phyloP scores from a whole-genome alignment of 2,888 invertebrate species.

The Boloria selene region DNA sequence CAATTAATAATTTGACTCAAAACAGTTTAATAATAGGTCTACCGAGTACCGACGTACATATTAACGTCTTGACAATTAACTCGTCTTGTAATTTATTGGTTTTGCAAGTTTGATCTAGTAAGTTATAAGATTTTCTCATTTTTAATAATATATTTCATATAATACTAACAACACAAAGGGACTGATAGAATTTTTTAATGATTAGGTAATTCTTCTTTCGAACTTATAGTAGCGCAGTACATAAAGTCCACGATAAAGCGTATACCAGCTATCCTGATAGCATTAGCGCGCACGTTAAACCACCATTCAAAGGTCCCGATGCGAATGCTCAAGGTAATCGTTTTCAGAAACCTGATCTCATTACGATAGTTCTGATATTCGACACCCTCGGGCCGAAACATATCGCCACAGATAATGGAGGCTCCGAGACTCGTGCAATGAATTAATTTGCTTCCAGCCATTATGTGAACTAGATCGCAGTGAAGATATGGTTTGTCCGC shows the following conservation, averaged over 20 bases:
- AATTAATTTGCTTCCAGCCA: slow-evolving; percentile 73
- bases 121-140: no score
- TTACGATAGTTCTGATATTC: slow-evolving; percentile 70
- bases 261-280: slow-evolving; percentile 62
- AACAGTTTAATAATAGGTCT: no score
- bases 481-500: slow-evolving; percentile 60
- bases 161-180: no score
- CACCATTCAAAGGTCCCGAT: slow-evolving; percentile 48
- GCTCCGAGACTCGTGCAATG: slow-evolving; percentile 65
- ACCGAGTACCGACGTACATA: no score
- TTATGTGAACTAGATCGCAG: slow-evolving; percentile 73
- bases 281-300: slow-evolving; percentile 51
- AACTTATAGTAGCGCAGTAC: no score
- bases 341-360: slow-evolving; percentile 73
- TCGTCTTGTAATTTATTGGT: no score
- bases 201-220: no score
- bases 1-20: no score
- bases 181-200: not conserved
- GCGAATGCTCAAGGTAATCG: slow-evolving; percentile 59
- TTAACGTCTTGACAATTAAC: no score
- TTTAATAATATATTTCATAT: no score
- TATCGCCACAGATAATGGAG: slow-evolving; percentile 64
- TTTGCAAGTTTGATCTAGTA: no score
- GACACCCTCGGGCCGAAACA: slow-evolving; percentile 60
- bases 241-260: slow-evolving; percentile 47